These are phyloP conservation scores for Oncorhynchus nerka DNA, from an alignment of 2,113 vertebrate species.

Conservation along the genomic window DNA sequence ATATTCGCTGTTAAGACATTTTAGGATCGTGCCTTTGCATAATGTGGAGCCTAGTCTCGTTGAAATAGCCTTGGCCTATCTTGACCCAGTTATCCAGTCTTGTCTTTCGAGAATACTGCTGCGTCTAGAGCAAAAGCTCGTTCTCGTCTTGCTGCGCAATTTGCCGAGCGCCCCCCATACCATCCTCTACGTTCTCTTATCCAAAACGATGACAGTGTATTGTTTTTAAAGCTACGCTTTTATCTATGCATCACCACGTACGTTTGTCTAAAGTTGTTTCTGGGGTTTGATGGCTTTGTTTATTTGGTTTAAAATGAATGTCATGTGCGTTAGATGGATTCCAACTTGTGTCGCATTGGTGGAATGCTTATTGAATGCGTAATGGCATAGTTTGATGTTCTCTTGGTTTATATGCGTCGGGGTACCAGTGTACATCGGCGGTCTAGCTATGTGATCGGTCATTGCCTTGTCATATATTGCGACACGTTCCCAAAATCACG, in stretches of 20 bases:
- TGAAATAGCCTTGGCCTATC: slow-evolving; percentile 34
- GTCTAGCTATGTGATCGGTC: slow-evolving; percentile 51
- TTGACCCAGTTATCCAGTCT: slow-evolving; percentile 72
- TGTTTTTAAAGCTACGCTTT: slow-evolving; percentile 12
- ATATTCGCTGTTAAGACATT: background rate
- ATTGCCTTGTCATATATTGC: slow-evolving; percentile 40
- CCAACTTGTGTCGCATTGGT: slow-evolving; percentile 27
- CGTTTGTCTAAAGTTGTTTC: slow-evolving; percentile 36
- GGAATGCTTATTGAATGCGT: slow-evolving; percentile 26
- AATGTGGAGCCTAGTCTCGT: background rate
- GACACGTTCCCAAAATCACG: background rate
- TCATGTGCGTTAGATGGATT: slow-evolving; percentile 36
- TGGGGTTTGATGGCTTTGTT: slow-evolving; percentile 33
- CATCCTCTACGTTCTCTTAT: slow-evolving; percentile 2
- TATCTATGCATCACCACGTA: slow-evolving; percentile 53
- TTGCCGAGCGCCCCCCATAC: slow-evolving; percentile 14
- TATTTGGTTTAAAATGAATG: slow-evolving; percentile 21
- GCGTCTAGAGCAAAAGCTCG: slow-evolving; percentile 38
- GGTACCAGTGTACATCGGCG: slow-evolving; percentile 55
- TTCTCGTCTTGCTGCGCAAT: slow-evolving; percentile 48
- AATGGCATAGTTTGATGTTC: slow-evolving; percentile 18
- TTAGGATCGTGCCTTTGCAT: background rate
- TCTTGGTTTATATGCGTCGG: slow-evolving; percentile 44
- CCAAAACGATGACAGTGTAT: background rate
- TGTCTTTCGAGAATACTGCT: slow-evolving; percentile 41